These are phyloP conservation scores for Gephyroberyx darwinii DNA, from an alignment of 2,797 vertebrate species.

Conservation along the genomic window DNA sequence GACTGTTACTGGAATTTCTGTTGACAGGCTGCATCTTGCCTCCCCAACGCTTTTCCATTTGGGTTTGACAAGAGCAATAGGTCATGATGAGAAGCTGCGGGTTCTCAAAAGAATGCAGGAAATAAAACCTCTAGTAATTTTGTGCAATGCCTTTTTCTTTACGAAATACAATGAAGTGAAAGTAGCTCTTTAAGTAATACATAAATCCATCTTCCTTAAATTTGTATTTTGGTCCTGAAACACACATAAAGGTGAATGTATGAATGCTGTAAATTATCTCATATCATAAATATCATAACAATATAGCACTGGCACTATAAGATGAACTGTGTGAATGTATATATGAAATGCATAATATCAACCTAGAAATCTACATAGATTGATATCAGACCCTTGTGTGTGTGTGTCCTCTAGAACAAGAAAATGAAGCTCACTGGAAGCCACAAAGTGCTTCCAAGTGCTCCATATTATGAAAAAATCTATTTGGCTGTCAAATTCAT, in stretches of 20 bases:
- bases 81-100: background rate
- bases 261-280: too few species aligned
- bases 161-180: conserved; percentile 61
- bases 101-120: conserved; percentile 40
- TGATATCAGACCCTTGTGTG: background rate
- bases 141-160: conserved; percentile 52
- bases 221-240: conserved; percentile 23
- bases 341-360: background rate
- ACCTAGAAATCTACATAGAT: background rate
- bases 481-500: conserved; percentile 7
- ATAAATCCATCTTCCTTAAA: conserved; percentile 49
- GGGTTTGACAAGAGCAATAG: background rate
- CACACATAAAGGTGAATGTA: conserved; percentile 1
- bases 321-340: background rate
- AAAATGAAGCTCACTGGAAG: conserved; percentile 16
- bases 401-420: conserved; percentile 39
- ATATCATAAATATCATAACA: too few species aligned
- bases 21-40: background rate
- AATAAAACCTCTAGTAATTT: conserved; percentile 16
- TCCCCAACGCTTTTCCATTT: background rate
- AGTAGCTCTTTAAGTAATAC: conserved; percentile 53
- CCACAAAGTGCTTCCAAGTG: background rate
- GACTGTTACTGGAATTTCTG: too few species aligned
- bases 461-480: background rate
- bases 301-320: too few species aligned